A percentile compares a stretch with the other conserved stretches of the same genome.
phyloP scores from a whole-genome alignment of 2,888 invertebrate genomes.

The Zonitis immaculata region DNA sequence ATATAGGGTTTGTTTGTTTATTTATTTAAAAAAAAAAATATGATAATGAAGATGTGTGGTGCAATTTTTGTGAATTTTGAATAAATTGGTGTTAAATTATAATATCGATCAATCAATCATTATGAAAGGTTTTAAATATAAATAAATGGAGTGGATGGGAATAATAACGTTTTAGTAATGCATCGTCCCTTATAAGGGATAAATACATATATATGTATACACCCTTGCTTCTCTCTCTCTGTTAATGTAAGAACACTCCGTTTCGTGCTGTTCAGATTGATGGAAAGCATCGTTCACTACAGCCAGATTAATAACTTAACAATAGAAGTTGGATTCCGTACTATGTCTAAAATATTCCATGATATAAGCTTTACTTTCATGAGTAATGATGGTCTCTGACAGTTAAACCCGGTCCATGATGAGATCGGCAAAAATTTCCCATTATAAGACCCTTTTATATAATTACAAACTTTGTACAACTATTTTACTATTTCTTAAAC shows the following conservation, averaged over 20 bases:
- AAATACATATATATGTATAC: too few species aligned
- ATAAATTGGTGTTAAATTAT: not conserved
- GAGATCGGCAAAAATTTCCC: slow-evolving; percentile 46
- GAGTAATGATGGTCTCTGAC: slow-evolving; percentile 47
- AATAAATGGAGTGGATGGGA: slow-evolving; percentile 25
- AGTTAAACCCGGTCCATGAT: slow-evolving; percentile 41
- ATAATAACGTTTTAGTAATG: slow-evolving; percentile 24
- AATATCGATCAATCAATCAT: slow-evolving; percentile 20
- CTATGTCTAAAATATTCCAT: slow-evolving; percentile 41
- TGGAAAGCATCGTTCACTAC: slow-evolving; percentile 35
- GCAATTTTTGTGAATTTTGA: too few species aligned
- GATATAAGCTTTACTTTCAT: slow-evolving; percentile 42
- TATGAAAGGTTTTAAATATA: slow-evolving; percentile 25
- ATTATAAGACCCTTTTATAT: slow-evolving; percentile 18
- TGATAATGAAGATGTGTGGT: too few species aligned
- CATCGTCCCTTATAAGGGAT: slow-evolving; percentile 18
- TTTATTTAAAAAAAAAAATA: too few species aligned
- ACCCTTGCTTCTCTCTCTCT: slow-evolving; percentile 23
- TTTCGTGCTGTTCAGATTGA: slow-evolving; percentile 40
- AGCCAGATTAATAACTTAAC: slow-evolving; percentile 46
- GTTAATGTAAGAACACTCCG: slow-evolving; percentile 39
- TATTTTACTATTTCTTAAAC: not conserved
- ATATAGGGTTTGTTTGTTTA: too few species aligned
- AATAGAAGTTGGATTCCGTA: slow-evolving; percentile 43
- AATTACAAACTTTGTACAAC: slow-evolving; percentile 14